Base-by-base conservation (phyloP, 1,140 invertebrate species). In the Arctopsyche grandis region DNA sequence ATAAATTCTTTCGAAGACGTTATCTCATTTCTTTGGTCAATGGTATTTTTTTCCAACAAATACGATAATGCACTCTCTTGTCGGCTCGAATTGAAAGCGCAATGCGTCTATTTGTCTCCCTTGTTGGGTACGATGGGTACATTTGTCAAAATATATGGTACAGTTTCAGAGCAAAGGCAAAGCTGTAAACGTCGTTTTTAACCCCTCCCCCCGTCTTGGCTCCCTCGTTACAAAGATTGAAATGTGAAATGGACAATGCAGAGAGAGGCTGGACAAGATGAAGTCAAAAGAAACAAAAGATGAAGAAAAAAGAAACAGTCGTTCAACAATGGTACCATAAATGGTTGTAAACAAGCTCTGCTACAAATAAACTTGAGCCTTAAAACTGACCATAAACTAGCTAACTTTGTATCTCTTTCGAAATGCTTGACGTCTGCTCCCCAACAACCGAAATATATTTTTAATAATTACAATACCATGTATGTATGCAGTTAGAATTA, bases 341-440 rank as follows among this genome's bases (percentile, higher is more conserved):
- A 81, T 44, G 80, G 77, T 69, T 76, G 69, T 81, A 79, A 81
- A 81, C 77, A 81, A 77, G 80, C 74, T 24, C 56, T 5, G 80
- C 77, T 70, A 79, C 80, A 81, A 79, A 78, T 26, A 79, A 74
- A 81, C 26, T 14, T 43, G 24, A 74, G 71, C 38, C 69, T 77
- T 69, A 60, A 77, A 75, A 73, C 69, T 44, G 19, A 52, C 44
- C 69, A 73, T 78, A 81, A 81, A 81, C 60, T 78, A 77, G 69
- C 21, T 46, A 22, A 75, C 76, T 75, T 78, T 74, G 80, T 76
- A 44, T 5, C 58, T 26, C n/a, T 24, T 70, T 38, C 12, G 21
- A 58, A 58, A 58, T 58, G 69, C 24, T 71, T 29, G 69, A 38
- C 4, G 19, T 69, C 38, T 12, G 16, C 10, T 66, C 63, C 12